Conservation (phyloP, 2,888 invertebrate genomes). For the Ptycholaimellus sp. region DNA sequence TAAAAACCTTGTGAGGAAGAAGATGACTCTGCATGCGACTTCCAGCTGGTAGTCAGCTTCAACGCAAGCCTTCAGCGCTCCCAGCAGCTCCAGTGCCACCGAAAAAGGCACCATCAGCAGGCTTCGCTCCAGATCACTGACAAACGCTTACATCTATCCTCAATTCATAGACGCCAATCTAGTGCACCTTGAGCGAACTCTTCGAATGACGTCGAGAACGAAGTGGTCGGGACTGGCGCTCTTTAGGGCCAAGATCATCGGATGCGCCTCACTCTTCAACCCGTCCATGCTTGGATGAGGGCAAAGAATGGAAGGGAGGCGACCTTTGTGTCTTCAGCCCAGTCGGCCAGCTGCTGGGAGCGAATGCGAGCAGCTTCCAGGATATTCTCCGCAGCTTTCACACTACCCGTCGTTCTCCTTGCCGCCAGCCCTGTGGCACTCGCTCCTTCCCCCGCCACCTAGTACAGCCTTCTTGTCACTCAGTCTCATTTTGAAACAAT, state of each 20-base stretch:
- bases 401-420: no score
- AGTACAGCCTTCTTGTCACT: no score
- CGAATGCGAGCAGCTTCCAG: no score
- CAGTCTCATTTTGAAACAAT: no score
- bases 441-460: constrained; percentile 34
- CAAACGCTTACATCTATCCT: no score
- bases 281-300: neutral
- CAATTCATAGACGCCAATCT: no score
- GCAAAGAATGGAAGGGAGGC: no score
- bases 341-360: no score
- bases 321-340: no score
- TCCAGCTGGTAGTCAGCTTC: constrained; percentile 46
- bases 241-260: constrained; percentile 55
- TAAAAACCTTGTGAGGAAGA: constrained; percentile 36
- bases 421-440: constrained; percentile 44
- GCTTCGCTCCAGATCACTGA: constrained; percentile 68
- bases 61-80: constrained; percentile 44
- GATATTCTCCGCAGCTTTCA: no score
- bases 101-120: constrained; percentile 59
- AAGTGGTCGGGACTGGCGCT: constrained; percentile 51
- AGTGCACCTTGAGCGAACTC: constrained; percentile 59
- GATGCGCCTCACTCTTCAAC: constrained; percentile 37
- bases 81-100: constrained; percentile 50
- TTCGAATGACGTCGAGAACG: constrained; percentile 49
- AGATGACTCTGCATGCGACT: constrained; percentile 46